phyloP scores from a whole-genome alignment of 2,113 vertebrate species.

The Rhegmatorhina hoffmannsi region DNA sequence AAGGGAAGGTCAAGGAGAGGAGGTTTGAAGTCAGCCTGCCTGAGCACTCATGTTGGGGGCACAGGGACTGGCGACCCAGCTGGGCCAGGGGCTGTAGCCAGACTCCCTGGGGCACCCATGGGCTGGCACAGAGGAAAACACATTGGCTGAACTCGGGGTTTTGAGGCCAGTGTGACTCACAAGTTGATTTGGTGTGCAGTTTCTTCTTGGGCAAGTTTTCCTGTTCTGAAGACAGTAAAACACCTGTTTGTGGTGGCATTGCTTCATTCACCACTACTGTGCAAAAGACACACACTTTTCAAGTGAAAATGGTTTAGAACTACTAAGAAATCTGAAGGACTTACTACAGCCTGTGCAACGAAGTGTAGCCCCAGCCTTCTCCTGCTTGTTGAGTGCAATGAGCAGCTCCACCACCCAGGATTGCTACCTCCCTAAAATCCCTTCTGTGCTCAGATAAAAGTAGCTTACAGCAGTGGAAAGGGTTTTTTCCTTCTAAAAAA shows the following conservation, averaged over 20 bases:
- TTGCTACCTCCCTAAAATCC: neutral
- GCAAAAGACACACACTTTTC: neutral
- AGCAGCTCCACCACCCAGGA: neutral
- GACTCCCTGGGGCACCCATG: rapidly evolving
- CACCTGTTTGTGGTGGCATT: neutral
- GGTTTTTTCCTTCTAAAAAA: neutral
- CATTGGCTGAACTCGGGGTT: neutral
- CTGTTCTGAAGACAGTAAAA: neutral
- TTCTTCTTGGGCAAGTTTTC: neutral
- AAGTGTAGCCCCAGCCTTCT: neutral
- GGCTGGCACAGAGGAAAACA: neutral
- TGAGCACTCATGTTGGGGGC: rapidly evolving
- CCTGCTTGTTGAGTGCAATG: too few relatives aligned
- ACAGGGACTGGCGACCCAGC: rapidly evolving
- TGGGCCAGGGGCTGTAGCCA: too few relatives aligned
- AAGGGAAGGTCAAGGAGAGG: neutral
- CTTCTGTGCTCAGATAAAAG: neutral
- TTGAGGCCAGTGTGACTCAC: neutral
- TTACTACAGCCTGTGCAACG: neutral
- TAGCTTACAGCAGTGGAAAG: neutral
- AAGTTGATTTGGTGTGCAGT: neutral
- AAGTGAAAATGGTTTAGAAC: neutral
- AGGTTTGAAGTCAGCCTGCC: neutral
- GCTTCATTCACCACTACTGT: neutral
- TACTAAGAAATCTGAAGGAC: neutral